Evolutionary conservation across 2,113 vertebrate species (phyloP).

Genomic region (Microcebus murinus): DNA sequence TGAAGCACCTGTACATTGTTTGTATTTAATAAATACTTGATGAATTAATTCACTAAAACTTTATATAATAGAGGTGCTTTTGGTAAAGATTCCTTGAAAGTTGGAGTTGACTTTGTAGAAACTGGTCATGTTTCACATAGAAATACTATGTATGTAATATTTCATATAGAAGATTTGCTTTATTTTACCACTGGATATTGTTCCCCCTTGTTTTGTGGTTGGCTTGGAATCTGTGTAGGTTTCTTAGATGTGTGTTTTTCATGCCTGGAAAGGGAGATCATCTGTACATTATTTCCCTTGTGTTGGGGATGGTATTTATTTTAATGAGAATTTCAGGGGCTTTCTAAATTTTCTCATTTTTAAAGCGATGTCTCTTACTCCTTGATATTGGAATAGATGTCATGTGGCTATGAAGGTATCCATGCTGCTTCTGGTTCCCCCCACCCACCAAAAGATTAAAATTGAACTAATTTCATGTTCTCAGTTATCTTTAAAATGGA

Average conservation of each 20-base stretch:
- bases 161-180: neutral
- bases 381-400: neutral
- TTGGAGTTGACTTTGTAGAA: neutral
- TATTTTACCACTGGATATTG: neutral
- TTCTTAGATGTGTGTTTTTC: slow-evolving; percentile 28
- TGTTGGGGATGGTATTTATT: slow-evolving; percentile 24
- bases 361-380: neutral
- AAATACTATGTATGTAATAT: neutral
- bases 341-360: slow-evolving; percentile 32
- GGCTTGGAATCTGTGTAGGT: neutral
- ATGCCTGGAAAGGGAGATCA: slow-evolving; percentile 18
- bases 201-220: slow-evolving; percentile 25
- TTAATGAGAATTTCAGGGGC: neutral
- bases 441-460: neutral
- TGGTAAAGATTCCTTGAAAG: slow-evolving; percentile 40
- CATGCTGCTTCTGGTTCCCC: neutral
- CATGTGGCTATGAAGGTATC: neutral
- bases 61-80: slow-evolving; percentile 29
- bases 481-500: slow-evolving; percentile 49
- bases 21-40: neutral
- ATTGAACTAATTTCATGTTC: slow-evolving; percentile 25
- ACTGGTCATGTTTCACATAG: neutral
- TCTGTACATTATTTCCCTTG: neutral
- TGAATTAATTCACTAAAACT: slow-evolving; percentile 9
- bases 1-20: neutral